Conservation (phyloP, 2,888 invertebrate species). For the Himalopsyche tibetana region DNA sequence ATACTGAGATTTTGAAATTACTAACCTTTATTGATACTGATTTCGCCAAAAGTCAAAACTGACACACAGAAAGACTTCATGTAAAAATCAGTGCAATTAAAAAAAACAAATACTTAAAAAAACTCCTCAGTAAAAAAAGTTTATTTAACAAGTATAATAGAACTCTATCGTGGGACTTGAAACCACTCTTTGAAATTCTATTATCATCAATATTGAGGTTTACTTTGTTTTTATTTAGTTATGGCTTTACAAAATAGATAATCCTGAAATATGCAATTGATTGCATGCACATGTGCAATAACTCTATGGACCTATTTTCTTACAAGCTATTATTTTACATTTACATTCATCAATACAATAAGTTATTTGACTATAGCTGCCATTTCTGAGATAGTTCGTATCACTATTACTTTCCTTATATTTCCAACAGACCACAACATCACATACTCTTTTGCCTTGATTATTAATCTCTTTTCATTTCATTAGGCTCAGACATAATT, state of each 20-base stretch:
- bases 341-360: slow-evolving; percentile 45
- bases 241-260: slow-evolving; percentile 8
- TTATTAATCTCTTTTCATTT: slow-evolving; percentile 51
- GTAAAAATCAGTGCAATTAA: too few species aligned
- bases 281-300: not conserved
- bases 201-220: slow-evolving; percentile 38
- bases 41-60: too few species aligned
- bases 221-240: not conserved
- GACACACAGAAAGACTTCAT: too few species aligned
- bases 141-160: too few species aligned
- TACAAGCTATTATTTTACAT: slow-evolving; percentile 48
- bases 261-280: not conserved
- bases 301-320: slow-evolving; percentile 50
- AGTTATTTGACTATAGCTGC: slow-evolving; percentile 63
- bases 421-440: slow-evolving; percentile 43
- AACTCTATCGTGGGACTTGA: not conserved
- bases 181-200: not conserved
- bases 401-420: slow-evolving; percentile 47
- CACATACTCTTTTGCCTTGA: slow-evolving; percentile 35
- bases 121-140: not conserved
- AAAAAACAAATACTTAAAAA: too few species aligned
- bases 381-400: slow-evolving; percentile 62
- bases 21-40: too few species aligned
- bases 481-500: slow-evolving; percentile 56
- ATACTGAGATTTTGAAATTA: too few species aligned